Evolutionary conservation across 2,888 invertebrate species (phyloP).

Genomic region (Drosophila lutescens): DNA sequence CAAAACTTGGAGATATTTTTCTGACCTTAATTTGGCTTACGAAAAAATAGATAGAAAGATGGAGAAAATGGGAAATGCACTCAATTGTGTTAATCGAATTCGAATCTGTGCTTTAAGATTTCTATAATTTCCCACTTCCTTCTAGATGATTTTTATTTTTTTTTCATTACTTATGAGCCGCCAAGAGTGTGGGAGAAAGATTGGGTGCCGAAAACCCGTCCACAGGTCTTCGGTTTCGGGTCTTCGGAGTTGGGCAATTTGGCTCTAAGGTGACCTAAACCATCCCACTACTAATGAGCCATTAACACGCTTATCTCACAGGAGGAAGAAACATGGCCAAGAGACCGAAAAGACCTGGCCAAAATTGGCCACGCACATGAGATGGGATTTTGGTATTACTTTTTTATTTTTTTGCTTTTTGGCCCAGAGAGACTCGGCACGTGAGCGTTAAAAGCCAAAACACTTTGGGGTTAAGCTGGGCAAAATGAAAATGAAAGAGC

Average conservation of each 20-base stretch:
- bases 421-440: conserved; percentile 43
- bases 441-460: conserved; percentile 40
- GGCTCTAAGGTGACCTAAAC: conserved; percentile 38
- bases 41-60: too few species aligned
- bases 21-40: conserved; percentile 29
- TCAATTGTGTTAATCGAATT: conserved; percentile 21
- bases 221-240: conserved; percentile 31
- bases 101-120: conserved; percentile 1
- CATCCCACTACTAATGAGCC: conserved; percentile 66
- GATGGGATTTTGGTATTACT: conserved; percentile 8
- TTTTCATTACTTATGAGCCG: background rate
- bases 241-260: conserved; percentile 59
- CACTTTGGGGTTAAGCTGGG: conserved; percentile 62
- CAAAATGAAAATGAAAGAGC: conserved; percentile 34
- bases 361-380: conserved; percentile 70
- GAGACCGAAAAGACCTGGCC: conserved; percentile 17
- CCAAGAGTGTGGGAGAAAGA: conserved; percentile 3
- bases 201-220: conserved; percentile 19
- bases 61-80: background rate
- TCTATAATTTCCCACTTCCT: conserved; percentile 39
- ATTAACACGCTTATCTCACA: conserved; percentile 73
- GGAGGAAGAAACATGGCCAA: conserved; percentile 16
- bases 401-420: background rate
- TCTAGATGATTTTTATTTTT: conserved; percentile 15
- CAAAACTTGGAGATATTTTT: conserved; percentile 8